Conservation (phyloP, 1,140 invertebrate genomes). For the Anastrepha obliqua region DNA sequence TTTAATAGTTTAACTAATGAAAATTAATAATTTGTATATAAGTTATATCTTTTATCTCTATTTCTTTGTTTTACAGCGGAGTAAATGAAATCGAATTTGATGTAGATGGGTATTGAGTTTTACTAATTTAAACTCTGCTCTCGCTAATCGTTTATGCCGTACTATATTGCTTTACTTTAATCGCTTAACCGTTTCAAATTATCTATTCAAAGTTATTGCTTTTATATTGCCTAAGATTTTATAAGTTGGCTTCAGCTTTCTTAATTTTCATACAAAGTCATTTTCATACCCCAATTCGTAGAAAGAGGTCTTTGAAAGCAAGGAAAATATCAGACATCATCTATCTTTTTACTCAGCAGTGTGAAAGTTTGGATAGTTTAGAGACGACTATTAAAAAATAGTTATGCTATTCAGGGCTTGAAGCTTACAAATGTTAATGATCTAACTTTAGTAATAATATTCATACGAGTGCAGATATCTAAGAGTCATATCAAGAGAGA, state of each 20-base stretch:
- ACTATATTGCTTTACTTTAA: neutral
- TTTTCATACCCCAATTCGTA: no score
- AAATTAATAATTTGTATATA: neutral
- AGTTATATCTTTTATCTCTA: slow-evolving; percentile 57
- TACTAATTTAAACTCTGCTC: neutral
- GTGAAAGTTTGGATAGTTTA: no score
- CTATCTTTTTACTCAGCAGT: no score
- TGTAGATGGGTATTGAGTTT: slow-evolving; percentile 32
- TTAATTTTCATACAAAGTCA: neutral
- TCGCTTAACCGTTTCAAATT: neutral
- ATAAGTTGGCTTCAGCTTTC: neutral
- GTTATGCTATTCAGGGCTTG: no score
- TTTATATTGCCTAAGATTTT: neutral
- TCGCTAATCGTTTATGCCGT: neutral
- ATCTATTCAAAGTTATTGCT: neutral
- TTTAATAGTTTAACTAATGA: neutral
- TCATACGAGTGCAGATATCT: no score
- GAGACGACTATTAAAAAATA: no score
- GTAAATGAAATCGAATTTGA: slow-evolving; percentile 64
- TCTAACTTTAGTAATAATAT: no score
- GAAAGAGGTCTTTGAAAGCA: no score
- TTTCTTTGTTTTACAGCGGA: slow-evolving; percentile 70
- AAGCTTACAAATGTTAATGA: no score
- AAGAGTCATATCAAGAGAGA: no score
- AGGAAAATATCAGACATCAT: no score